A percentile compares a stretch with the other conserved stretches of the same genome.
phyloP scores from a whole-genome alignment of 2,113 vertebrate genomes.

The Calyptommatus sinebrachiatus region DNA sequence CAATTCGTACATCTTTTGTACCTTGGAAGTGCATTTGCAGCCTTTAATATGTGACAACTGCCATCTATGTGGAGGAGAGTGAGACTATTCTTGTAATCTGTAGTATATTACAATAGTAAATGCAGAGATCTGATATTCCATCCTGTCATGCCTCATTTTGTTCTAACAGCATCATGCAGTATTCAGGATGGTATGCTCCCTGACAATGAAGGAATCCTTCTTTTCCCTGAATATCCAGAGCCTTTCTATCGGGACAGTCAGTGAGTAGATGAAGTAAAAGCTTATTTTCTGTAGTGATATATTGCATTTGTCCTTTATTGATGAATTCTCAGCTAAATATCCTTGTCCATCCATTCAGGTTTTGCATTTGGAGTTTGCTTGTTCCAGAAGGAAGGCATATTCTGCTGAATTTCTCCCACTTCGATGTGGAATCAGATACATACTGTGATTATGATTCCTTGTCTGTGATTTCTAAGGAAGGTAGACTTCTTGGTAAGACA shows the following conservation, averaged over 20 bases:
- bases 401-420: slow-evolving; percentile 71
- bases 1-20: no score
- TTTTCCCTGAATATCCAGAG: slow-evolving; percentile 67
- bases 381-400: slow-evolving; percentile 64
- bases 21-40: no score
- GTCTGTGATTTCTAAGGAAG: slow-evolving; percentile 64
- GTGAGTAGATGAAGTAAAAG: slow-evolving; percentile 62
- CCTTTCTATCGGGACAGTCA: slow-evolving; percentile 74
- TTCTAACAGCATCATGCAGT: slow-evolving; percentile 67
- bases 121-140: not conserved
- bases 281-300: not conserved
- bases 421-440: slow-evolving; percentile 73
- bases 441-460: slow-evolving; percentile 75
- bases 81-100: not conserved
- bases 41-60: no score
- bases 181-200: slow-evolving; percentile 62
- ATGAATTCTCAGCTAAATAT: slow-evolving; percentile 14
- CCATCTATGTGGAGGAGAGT: no score
- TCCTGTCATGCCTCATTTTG: not conserved
- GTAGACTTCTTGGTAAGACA: slow-evolving; percentile 74
- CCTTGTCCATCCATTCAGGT: slow-evolving; percentile 58
- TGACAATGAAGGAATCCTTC: slow-evolving; percentile 66
- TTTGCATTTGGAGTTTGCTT: slow-evolving; percentile 75
- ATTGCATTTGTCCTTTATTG: not conserved
- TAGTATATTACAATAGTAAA: slow-evolving; percentile 2